Base-by-base conservation (phyloP, 2,888 invertebrate genomes). In the Acrobasis suavella region DNA sequence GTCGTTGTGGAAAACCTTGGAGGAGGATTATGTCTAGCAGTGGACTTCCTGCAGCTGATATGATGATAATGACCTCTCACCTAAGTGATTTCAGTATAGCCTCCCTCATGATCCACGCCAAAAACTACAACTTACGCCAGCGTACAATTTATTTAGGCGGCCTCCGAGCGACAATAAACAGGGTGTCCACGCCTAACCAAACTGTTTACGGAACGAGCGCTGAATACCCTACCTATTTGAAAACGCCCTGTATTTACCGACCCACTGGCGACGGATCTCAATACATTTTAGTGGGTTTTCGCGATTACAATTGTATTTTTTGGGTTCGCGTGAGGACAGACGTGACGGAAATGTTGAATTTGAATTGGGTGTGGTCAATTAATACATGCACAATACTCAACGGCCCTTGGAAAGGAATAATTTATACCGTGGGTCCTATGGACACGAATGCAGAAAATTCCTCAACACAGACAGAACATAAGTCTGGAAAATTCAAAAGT, bases 151-250 rank as follows among this genome's bases (percentile, higher is more conserved):
- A 82, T 86, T 85, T 80, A 76, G 77, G 73, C 70, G 70, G 69
- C 79, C 78, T 75, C 68, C 72, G 78, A 82, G 82, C 74, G 85
- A 87, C 89, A 85, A 87, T 88, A 88, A 83, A 83, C 83, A 82
- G 71, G 68, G 67, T 75, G 77, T 76, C 74, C 76, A 62, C 70
- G 68, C 76, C 79, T 78, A 78, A 73, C 79, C 82, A 83, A 87
- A 86, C 85, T 80, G 86, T 86, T 82, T 82, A 82, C 72, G 61
- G 77, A 77, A 86, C 87, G 86, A 76, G 80, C 64, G 55, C 63
- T 52, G 86, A 85, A 86, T 88, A 80, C 62, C 67, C 72, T 5
- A 10, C 55, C 39, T 56, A 56, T 56, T 56, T 56, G 16, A 16
- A 17, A 16, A 39, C 39, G 16, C 55, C 10, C 39, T 7, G 16